Conservation (phyloP, 2,797 vertebrate genomes). For the Acanthis flammea region DNA sequence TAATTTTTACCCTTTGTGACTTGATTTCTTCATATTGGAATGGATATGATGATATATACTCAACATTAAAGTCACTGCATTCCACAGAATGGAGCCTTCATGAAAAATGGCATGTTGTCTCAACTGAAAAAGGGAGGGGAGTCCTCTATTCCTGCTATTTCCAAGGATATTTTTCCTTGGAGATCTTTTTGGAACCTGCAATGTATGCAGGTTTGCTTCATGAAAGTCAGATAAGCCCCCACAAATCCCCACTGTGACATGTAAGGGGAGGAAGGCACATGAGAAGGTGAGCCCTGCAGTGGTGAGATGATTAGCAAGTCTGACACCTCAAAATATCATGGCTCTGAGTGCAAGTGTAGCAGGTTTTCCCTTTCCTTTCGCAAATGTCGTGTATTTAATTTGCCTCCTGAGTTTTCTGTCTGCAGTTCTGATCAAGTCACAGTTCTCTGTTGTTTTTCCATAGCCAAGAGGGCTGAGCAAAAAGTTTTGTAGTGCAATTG, state of each 20-base stretch:
- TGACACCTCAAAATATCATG: not conserved
- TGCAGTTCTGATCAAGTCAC: not conserved
- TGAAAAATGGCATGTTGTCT: not conserved
- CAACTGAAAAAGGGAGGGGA: fast-evolving
- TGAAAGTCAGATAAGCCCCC: conserved; percentile 1
- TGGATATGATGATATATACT: not conserved
- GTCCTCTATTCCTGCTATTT: not conserved
- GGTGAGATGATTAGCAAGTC: conserved; percentile 4
- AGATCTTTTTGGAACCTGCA: not conserved
- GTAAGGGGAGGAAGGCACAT: not conserved
- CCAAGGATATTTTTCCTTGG: not conserved
- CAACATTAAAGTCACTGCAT: not conserved
- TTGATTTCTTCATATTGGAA: not conserved
- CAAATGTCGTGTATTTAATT: not conserved
- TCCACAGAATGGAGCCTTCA: not conserved
- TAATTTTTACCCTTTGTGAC: not conserved
- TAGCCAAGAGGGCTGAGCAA: not conserved
- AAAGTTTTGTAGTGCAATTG: not conserved
- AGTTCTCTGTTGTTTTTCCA: not conserved
- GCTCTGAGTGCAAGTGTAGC: not conserved
- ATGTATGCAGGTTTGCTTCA: not conserved
- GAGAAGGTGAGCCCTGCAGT: not conserved
- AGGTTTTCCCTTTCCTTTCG: conserved; percentile 17
- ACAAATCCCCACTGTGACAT: not conserved
- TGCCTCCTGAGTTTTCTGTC: not conserved